These are phyloP conservation scores for Schizaphis graminum DNA, from an alignment of 2,888 invertebrate species.

Conservation along the genomic window DNA sequence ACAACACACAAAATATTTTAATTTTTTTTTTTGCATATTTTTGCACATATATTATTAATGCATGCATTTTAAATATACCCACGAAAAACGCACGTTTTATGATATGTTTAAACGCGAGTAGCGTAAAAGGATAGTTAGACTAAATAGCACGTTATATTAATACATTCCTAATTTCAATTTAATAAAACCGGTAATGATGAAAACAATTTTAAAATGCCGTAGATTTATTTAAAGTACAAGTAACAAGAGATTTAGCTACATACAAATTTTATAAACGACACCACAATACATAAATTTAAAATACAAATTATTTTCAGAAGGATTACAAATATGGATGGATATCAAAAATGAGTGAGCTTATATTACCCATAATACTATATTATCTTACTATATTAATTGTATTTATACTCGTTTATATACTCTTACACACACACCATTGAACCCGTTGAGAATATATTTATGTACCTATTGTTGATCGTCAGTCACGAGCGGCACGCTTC, in stretches of 20 bases:
- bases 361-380: not conserved
- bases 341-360: constrained; percentile 22
- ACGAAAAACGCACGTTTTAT: not conserved
- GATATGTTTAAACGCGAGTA: not conserved
- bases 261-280: not conserved
- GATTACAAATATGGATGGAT: not conserved
- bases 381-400: not conserved
- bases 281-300: not conserved
- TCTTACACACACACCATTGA: not conserved
- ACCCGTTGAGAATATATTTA: not conserved
- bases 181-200: not conserved
- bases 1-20: too few relatives aligned
- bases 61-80: not conserved
- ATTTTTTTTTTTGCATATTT: not conserved
- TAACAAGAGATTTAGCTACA: not conserved
- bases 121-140: not conserved
- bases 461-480: not conserved
- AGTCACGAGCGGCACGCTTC: constrained; percentile 33
- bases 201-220: not conserved
- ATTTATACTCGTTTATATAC: not conserved
- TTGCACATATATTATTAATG: not conserved
- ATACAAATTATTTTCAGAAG: not conserved
- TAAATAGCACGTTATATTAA: not conserved
- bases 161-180: not conserved
- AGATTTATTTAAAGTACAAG: not conserved